A percentile compares a stretch with the other conserved stretches of the same genome.
Evolutionary conservation across 2,113 vertebrate species (phyloP).

Genomic region (Tautogolabrus adspersus): DNA sequence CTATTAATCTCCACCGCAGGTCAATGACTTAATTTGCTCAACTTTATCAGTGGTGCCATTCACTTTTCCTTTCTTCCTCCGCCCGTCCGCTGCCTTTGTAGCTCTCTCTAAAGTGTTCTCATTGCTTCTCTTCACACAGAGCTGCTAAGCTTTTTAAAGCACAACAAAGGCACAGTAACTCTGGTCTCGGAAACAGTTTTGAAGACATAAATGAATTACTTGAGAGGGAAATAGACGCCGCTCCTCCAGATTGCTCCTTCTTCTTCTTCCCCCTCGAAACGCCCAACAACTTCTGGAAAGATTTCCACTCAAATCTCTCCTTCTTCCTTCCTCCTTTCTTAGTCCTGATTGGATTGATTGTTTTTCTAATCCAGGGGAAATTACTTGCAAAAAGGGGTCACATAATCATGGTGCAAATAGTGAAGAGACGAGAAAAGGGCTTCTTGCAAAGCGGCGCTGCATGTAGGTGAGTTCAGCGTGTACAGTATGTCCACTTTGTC

Average conservation of each 20-base stretch:
- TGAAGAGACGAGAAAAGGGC: constrained; percentile 49
- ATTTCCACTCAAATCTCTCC: constrained; percentile 77
- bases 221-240: constrained; percentile 82
- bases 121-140: constrained; percentile 83
- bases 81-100: constrained; percentile 85
- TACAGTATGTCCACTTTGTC: background rate
- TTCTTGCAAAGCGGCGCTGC: background rate
- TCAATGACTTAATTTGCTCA: constrained; percentile 96
- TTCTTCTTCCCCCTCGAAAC: constrained; percentile 60
- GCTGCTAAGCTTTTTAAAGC: constrained; percentile 79
- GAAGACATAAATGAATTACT: constrained; percentile 87
- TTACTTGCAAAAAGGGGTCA: constrained; percentile 78
- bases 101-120: constrained; percentile 86
- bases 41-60: constrained; percentile 91
- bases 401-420: constrained; percentile 67
- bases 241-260: constrained; percentile 70
- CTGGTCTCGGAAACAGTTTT: constrained; percentile 83
- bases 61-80: constrained; percentile 82
- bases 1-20: constrained; percentile 95
- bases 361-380: constrained; percentile 86
- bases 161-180: constrained; percentile 85
- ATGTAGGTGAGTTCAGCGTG: constrained; percentile 32
- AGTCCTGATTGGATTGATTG: constrained; percentile 84
- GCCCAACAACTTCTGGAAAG: constrained; percentile 81
- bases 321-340: constrained; percentile 17